Evolutionary conservation across 2,888 invertebrate genomes (phyloP).

Genomic region (Drosophila anomelani): DNA sequence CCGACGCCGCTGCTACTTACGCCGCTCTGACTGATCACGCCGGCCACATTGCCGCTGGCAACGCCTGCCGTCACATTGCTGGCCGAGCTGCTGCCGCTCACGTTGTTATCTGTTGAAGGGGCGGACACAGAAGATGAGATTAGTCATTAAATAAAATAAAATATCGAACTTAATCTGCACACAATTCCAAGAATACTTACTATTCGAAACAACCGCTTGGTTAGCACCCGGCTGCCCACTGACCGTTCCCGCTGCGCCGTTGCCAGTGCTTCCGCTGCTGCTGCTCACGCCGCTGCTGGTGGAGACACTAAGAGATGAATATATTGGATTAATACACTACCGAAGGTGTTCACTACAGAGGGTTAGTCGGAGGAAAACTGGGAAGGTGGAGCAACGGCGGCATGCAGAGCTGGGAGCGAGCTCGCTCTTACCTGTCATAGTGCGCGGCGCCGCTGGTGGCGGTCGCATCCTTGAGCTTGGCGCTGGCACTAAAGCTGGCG

Average conservation of each 20-base stretch:
- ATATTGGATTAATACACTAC: constrained; percentile 7
- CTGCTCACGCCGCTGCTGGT: constrained; percentile 83
- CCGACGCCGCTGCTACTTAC: constrained; percentile 68
- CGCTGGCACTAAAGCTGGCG: constrained; percentile 84
- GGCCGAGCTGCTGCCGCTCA: constrained; percentile 71
- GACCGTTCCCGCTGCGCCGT: constrained; percentile 75
- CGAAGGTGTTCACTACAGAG: neutral
- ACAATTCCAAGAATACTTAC: constrained; percentile 62
- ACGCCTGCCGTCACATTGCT: constrained; percentile 68
- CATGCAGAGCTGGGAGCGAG: constrained; percentile 13
- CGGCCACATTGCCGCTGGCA: constrained; percentile 68
- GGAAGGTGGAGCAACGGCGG: neutral
- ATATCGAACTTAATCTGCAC: neutral
- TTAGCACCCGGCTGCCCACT: constrained; percentile 78
- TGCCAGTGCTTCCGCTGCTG: constrained; percentile 77
- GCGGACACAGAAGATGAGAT: neutral
- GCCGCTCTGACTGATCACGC: constrained; percentile 59
- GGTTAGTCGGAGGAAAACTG: constrained; percentile 7
- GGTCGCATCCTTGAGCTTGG: constrained; percentile 84
- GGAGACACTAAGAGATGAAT: constrained; percentile 75
- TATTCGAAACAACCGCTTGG: constrained; percentile 79
- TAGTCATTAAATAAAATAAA: neutral
- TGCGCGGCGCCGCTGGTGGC: constrained; percentile 82
- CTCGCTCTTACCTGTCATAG: constrained; percentile 83
- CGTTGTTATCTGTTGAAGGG: constrained; percentile 66